A percentile compares a stretch with the other conserved stretches of the same genome.
phyloP scores from a whole-genome alignment of 53 echinoderm and acorn worm genomes.

The Mesocentrotus franciscanus region DNA sequence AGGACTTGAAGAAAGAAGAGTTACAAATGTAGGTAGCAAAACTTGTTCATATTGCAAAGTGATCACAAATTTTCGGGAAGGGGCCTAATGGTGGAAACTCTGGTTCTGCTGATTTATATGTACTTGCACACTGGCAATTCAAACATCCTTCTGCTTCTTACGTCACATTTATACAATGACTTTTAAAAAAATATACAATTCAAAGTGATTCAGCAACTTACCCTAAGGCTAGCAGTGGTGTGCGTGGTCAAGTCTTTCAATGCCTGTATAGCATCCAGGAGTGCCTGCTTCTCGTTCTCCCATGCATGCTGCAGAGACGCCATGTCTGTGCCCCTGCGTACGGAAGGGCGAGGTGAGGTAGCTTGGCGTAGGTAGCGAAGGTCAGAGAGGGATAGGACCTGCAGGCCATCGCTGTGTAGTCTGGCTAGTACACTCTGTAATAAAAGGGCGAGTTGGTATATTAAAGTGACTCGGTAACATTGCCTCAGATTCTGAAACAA shows the following conservation, averaged over 20 bases:
- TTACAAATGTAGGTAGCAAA: too few relatives aligned
- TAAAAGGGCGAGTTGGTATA: not conserved
- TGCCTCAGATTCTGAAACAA: too few relatives aligned
- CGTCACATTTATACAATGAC: not conserved
- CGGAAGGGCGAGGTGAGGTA: constrained; percentile 79
- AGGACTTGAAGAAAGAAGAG: too few relatives aligned
- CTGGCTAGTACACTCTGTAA: constrained; percentile 83
- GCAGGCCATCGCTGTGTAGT: constrained; percentile 91
- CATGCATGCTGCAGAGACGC: constrained; percentile 88
- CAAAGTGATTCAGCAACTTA: not conserved
- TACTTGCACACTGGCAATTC: too few relatives aligned
- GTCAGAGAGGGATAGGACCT: constrained; percentile 92
- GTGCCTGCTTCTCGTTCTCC: constrained; percentile 91
- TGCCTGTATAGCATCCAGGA: constrained; percentile 92
- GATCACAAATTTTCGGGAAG: too few relatives aligned
- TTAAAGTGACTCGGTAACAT: too few relatives aligned
- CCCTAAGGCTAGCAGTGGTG: constrained; percentile 81
- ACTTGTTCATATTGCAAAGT: too few relatives aligned
- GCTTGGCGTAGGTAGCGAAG: constrained; percentile 89
- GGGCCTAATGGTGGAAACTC: too few relatives aligned
- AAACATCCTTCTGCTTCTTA: too few relatives aligned
- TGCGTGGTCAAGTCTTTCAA: constrained; percentile 91
- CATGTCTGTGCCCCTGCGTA: constrained; percentile 84
- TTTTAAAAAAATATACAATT: not conserved
- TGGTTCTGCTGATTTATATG: too few relatives aligned